Evolutionary conservation across 2,888 invertebrate genomes (phyloP).

Genomic region (Eilema sororculum): DNA sequence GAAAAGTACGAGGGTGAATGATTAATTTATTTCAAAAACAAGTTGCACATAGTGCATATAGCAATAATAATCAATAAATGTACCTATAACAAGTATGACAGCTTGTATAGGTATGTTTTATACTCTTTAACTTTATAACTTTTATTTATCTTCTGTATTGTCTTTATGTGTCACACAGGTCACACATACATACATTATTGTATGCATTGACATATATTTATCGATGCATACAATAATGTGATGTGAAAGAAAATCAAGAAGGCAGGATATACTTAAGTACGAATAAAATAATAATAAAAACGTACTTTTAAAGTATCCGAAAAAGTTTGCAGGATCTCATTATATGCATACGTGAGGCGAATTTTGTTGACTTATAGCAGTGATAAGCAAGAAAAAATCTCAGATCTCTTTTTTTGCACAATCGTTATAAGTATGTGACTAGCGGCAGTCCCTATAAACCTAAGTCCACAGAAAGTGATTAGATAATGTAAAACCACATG

Average conservation of each 20-base stretch:
- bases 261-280: background rate
- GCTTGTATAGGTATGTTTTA: no score
- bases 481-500: background rate
- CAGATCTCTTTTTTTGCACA: no score
- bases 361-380: conserved; percentile 5
- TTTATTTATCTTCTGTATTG: no score
- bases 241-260: background rate
- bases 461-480: background rate
- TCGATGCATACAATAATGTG: no score
- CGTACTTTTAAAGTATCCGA: background rate
- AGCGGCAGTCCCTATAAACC: no score
- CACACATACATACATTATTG: no score
- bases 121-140: no score
- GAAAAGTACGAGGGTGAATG: background rate
- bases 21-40: background rate
- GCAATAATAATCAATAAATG: background rate
- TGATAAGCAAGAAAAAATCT: background rate
- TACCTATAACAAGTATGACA: no score
- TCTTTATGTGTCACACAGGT: no score
- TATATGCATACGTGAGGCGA: conserved; percentile 15
- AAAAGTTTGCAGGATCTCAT: conserved; percentile 12
- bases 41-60: background rate
- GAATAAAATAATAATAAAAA: no score
- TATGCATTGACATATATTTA: no score
- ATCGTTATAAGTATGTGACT: no score